Evolutionary conservation across 1,140 invertebrate species (phyloP).

Genomic region (Zaprionus lachaisei): DNA sequence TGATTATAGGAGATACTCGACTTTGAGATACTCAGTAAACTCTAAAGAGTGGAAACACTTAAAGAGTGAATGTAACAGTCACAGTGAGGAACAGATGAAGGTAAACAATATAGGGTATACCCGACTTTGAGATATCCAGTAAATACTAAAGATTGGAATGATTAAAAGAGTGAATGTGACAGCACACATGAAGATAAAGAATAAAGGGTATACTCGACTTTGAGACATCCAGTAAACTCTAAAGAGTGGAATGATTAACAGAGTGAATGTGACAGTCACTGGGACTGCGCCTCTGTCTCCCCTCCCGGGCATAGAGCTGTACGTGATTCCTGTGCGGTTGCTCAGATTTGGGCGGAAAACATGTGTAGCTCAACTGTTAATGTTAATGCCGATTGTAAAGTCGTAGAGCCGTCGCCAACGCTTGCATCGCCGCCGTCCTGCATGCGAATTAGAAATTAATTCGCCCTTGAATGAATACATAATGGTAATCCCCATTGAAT

Average conservation of each 20-base stretch:
- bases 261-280: neutral
- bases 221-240: neutral
- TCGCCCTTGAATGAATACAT: constrained; percentile 66
- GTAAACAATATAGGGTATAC: neutral
- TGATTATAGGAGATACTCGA: too few species aligned
- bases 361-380: constrained; percentile 82
- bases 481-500: constrained; percentile 36
- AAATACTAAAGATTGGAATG: too few species aligned
- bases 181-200: neutral
- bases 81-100: neutral
- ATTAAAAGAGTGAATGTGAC: neutral
- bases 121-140: neutral
- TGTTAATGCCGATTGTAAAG: constrained; percentile 68
- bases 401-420: constrained; percentile 17
- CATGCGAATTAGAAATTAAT: constrained; percentile 83
- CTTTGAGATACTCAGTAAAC: too few species aligned
- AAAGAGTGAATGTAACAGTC: neutral
- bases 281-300: constrained; percentile 7
- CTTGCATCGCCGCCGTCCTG: constrained; percentile 53
- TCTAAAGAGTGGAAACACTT: too few species aligned
- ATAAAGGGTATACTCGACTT: neutral
- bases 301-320: constrained; percentile 25
- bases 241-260: neutral
- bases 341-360: constrained; percentile 79
- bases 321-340: constrained; percentile 71